Base-by-base conservation (phyloP, 2,797 vertebrate genomes). In the Chelonia mydas region DNA sequence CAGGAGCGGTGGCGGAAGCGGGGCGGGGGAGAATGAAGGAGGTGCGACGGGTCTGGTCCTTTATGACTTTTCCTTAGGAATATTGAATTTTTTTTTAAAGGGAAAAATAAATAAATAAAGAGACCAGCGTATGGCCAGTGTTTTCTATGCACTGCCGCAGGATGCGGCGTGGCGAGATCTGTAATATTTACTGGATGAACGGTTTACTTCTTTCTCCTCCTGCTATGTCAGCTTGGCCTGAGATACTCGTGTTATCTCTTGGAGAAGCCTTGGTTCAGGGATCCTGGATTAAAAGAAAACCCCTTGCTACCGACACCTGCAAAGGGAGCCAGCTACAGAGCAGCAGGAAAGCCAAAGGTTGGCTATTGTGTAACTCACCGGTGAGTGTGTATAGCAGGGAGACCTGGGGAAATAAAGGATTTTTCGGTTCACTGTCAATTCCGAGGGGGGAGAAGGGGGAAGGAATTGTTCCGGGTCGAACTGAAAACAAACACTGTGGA, bases 61-160 rank as follows among this genome's bases (percentile, higher is more conserved):
- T 31, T 97, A 94, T 95, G 97, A 97, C 78, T 95, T 97, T 90
- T 94, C 95, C 96, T 95, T 97, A 96, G 96, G 96, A 97, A 97
- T 97, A 96, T 98, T 95, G 94, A 95, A 97, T 90, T 90, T 92
- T 95, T 90, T 88, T 84, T 72, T 37, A 3, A 41, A 21, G 19
- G 65, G 19, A n/a, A 72, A 72, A 72, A 72, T 72, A 72, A 72
- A 87, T 84, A 96, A 94, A 91, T 96, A 95, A 92, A 90, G 95
- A 95, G 88, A 97, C 27, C 31, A 16, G 97, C 97, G 97, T 96
- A 95, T 96, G 96, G 95, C 96, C 97, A 97, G 98, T 98, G 98
- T 98, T 98, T 98, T 98, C 97, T 98, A 97, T 98, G 98, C 97
- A 98, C 98, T 98, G 97, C 98, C 98, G 98, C 97, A 96, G 97